A percentile compares a stretch with the other conserved stretches of the same genome.
phyloP scores from a whole-genome alignment of 1,140 invertebrate genomes.

The Lucilia cuprina region DNA sequence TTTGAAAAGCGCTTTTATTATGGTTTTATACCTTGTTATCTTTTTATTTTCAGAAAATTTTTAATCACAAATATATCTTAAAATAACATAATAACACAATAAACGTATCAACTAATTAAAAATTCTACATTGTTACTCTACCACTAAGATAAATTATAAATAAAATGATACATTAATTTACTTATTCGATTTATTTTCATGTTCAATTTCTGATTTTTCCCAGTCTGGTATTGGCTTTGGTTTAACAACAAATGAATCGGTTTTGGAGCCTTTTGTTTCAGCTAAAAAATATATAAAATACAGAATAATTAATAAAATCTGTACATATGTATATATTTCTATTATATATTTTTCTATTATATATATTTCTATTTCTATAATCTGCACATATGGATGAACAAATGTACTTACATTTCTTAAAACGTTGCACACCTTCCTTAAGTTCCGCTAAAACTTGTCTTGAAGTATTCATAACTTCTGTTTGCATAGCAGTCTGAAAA shows the following conservation, averaged over 20 bases:
- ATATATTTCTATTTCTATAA: no score
- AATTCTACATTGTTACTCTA: no score
- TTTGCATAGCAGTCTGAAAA: constrained; percentile 70
- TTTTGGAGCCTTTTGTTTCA: constrained; percentile 78
- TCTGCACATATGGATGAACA: background rate
- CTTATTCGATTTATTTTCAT: constrained; percentile 40
- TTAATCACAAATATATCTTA: no score
- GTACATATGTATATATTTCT: no score
- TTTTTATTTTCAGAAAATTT: no score
- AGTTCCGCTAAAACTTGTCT: constrained; percentile 70
- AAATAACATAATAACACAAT: no score
- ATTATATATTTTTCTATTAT: no score
- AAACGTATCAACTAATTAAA: no score
- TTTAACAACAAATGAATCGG: constrained; percentile 70
- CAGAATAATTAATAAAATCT: no score
- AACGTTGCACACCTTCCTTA: constrained; percentile 70
- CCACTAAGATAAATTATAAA: no score
- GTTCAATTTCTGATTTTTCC: constrained; percentile 63
- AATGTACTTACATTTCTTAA: constrained; percentile 49
- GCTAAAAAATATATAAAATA: constrained; percentile 58
- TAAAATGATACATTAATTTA: background rate
- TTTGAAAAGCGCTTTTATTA: no score
- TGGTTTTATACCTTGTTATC: no score
- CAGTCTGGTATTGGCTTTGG: constrained; percentile 66
- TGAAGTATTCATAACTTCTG: constrained; percentile 71